Evolutionary conservation across 2,797 vertebrate genomes (phyloP), one percentile per base, ranked within the genome.

Genomic region (Holocentrus rufus): DNA sequence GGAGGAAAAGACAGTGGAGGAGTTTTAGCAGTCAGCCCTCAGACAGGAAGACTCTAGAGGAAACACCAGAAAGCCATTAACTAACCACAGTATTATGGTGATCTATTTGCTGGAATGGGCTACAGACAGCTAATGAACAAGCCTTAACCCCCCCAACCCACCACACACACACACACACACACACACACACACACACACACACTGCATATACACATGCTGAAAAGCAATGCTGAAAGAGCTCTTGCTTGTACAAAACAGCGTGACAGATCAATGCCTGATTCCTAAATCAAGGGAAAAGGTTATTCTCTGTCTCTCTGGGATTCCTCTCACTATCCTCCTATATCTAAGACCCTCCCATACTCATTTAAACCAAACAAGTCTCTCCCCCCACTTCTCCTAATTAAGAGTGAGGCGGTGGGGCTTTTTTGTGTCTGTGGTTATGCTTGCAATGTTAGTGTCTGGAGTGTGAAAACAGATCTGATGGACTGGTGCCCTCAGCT

Each of bases 21-120:
- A 94, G 95, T 95, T 95, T 94, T 86, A 90, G 95, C 92, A 93
- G 93, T 90, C 91, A 93, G 93, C 92, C 95, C 94, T 97, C 93
- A 97, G 96, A 98, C 96, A 95, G 95, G 91, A 93, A 87, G 95
- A 91, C 96, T 95, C 96, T 94, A 85, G 96, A 97, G 97, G 92
- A 96, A 97, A 98, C 95, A 96, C 94, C 94, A 97, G 95, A 97
- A 97, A 98, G 96, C 96, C 97, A 98, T 98, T 98, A 98, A 97
- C 95, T 97, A 96, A 98, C 96, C 96, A 94, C 96, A 97, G 95
- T 95, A 96, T 97, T 96, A 97, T 95, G 94, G 95, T 95, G 94
- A 98, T 98, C 95, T 96, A 96, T 95, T 96, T 91, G 87, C 93
- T 96, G 95, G 95, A 95, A 96, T 93, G 93, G 95, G 94, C 94